Conservation (phyloP, 2,113 vertebrate species). For the Erinaceus europaeus region DNA sequence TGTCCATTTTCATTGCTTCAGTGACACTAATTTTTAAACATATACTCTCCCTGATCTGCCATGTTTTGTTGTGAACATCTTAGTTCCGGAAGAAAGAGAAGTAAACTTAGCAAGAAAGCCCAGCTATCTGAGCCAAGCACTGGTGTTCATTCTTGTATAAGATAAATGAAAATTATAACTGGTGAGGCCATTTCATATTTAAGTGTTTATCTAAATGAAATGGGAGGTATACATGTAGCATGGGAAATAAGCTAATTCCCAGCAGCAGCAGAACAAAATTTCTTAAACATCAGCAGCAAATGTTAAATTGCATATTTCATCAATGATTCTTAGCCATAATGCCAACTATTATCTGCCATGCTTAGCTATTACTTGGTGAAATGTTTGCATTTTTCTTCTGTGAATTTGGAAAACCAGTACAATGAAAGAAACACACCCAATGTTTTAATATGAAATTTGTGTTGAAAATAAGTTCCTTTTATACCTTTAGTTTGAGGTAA, state of each 20-base stretch:
- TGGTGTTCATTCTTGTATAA: not conserved
- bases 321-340: conserved; percentile 40
- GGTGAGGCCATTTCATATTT: not conserved
- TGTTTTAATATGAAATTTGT: not conserved
- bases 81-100: conserved; percentile 22
- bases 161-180: conserved; percentile 47
- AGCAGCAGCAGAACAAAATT: conserved; percentile 34
- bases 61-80: not conserved
- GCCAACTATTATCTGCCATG: not conserved
- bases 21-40: conserved; percentile 39
- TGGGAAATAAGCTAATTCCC: conserved; percentile 33
- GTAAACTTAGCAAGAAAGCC: conserved; percentile 23
- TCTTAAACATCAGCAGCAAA: not conserved
- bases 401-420: conserved; percentile 12
- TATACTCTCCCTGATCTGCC: not conserved
- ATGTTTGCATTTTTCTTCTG: conserved; percentile 18
- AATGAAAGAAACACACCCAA: not conserved
- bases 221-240: conserved; percentile 28
- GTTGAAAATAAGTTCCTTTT: not conserved
- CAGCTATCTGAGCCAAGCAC: not conserved
- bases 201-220: conserved; percentile 46
- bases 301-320: conserved; percentile 19
- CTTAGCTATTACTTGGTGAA: not conserved
- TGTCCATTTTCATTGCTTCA: conserved; percentile 35
- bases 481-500: not conserved